Percentiles rank a stretch among this genome's conserved stretches.
Evolutionary conservation across 2,888 invertebrate species (phyloP).

Genomic region (Kuschelorhynchus macadamiae): DNA sequence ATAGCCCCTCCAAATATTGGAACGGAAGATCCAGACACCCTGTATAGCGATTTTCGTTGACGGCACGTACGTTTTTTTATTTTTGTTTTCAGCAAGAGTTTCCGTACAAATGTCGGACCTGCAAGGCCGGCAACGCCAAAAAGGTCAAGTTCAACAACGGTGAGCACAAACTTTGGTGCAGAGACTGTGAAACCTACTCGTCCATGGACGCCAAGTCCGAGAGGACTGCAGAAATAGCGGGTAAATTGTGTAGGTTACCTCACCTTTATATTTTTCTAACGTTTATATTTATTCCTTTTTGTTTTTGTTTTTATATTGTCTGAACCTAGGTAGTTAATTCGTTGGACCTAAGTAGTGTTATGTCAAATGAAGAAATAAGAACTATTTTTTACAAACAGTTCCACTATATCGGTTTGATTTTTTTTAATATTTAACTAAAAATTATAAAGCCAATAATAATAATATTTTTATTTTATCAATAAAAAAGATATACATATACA

Average conservation of each 20-base stretch:
- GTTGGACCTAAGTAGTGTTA: too few species aligned
- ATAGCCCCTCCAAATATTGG: too few species aligned
- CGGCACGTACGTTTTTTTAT: not conserved
- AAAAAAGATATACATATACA: too few species aligned
- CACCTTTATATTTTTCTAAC: not conserved
- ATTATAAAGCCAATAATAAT: too few species aligned
- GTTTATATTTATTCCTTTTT: not conserved
- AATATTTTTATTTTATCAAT: too few species aligned
- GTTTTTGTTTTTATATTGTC: too few species aligned
- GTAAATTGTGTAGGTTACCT: constrained; percentile 50
- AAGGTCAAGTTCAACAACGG: constrained; percentile 21
- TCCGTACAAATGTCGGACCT: constrained; percentile 51
- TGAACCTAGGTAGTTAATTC: too few species aligned
- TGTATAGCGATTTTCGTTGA: not conserved
- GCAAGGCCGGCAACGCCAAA: constrained; percentile 42
- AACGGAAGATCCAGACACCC: too few species aligned
- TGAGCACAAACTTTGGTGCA: constrained; percentile 35
- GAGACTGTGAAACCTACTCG: constrained; percentile 41
- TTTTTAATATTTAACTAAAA: too few species aligned
- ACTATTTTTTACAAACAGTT: too few species aligned
- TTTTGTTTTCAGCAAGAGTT: constrained; percentile 46
- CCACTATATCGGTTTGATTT: too few species aligned
- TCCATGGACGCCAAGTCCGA: constrained; percentile 26
- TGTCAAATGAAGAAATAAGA: too few species aligned
- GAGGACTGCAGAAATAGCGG: constrained; percentile 37